Percentiles rank a stretch among this genome's conserved stretches.
Evolutionary conservation across 2,888 invertebrate species (phyloP).

Genomic region (Antitype chi): DNA sequence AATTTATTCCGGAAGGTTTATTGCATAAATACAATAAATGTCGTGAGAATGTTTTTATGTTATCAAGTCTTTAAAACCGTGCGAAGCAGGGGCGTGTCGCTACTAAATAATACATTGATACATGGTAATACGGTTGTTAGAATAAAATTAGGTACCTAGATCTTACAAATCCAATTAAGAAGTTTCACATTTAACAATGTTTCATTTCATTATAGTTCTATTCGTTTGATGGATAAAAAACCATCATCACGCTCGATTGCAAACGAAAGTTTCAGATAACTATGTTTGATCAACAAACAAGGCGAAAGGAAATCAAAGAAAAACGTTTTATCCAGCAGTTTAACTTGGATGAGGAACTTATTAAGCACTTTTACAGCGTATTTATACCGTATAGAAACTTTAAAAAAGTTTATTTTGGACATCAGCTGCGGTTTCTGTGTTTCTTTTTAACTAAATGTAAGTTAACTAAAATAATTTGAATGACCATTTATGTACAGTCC

Average conservation of each 20-base stretch:
- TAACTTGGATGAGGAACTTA: slow-evolving; percentile 13
- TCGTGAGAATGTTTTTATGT: no score
- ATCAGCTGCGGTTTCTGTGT: background rate
- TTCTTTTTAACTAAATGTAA: no score
- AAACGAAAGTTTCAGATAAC: slow-evolving; percentile 28
- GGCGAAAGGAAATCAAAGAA: slow-evolving; percentile 38
- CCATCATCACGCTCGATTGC: background rate
- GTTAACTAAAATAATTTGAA: no score
- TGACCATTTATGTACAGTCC: no score
- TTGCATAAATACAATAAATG: no score
- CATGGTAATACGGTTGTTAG: background rate
- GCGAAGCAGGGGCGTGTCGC: no score
- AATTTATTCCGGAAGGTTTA: no score
- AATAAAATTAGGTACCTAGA: background rate
- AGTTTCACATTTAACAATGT: background rate
- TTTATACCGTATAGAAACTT: background rate
- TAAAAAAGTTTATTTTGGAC: background rate
- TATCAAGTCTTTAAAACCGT: no score
- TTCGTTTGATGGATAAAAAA: slow-evolving; percentile 14
- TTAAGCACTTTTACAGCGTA: slow-evolving; percentile 1
- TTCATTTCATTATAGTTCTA: no score
- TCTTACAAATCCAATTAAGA: background rate
- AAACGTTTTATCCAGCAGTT: slow-evolving; percentile 37
- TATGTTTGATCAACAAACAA: slow-evolving; percentile 38
- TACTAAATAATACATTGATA: background rate